Percentiles rank a stretch among this genome's conserved stretches.
These are phyloP conservation scores for Cheilosia scutellata DNA, from an alignment of 2,888 invertebrate species.

Conservation along the genomic window DNA sequence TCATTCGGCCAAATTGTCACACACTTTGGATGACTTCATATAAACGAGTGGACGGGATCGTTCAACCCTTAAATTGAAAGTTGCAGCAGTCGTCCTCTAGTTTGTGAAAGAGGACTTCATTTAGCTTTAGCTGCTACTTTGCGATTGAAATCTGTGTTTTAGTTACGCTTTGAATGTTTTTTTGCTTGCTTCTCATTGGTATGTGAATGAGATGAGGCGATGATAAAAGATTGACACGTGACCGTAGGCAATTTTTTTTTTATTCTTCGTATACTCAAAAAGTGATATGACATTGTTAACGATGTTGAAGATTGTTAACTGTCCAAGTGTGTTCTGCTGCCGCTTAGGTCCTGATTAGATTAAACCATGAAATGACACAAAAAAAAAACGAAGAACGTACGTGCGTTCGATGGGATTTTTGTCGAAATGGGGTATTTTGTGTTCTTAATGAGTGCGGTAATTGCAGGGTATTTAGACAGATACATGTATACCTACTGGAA, in stretches of 20 bases:
- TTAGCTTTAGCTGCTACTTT: constrained; percentile 62
- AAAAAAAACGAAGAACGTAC: constrained; percentile 21
- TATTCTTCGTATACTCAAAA: constrained; percentile 36
- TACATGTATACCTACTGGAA: not conserved
- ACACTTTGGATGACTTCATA: constrained; percentile 62
- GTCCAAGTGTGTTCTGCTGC: constrained; percentile 33
- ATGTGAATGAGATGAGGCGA: constrained; percentile 43
- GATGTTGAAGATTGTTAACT: constrained; percentile 70
- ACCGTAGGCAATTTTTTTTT: constrained; percentile 60
- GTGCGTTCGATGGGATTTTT: constrained; percentile 55
- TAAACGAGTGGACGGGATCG: constrained; percentile 63
- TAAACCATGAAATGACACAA: constrained; percentile 73
- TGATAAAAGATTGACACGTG: constrained; percentile 69
- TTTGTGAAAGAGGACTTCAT: constrained; percentile 52
- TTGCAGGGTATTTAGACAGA: constrained; percentile 59
- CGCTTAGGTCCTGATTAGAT: constrained; percentile 64
- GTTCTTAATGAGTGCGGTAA: constrained; percentile 67
- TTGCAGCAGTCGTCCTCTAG: constrained; percentile 7
- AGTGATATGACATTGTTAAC: constrained; percentile 74
- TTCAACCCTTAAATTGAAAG: constrained; percentile 75
- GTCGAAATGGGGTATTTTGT: constrained; percentile 18
- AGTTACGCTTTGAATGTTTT: constrained; percentile 32
- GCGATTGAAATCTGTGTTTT: constrained; percentile 47
- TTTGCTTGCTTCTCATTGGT: not conserved
- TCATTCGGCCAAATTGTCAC: constrained; percentile 57